Conservation (phyloP, 2,888 invertebrate genomes). For the Drosophila lacicola region DNA sequence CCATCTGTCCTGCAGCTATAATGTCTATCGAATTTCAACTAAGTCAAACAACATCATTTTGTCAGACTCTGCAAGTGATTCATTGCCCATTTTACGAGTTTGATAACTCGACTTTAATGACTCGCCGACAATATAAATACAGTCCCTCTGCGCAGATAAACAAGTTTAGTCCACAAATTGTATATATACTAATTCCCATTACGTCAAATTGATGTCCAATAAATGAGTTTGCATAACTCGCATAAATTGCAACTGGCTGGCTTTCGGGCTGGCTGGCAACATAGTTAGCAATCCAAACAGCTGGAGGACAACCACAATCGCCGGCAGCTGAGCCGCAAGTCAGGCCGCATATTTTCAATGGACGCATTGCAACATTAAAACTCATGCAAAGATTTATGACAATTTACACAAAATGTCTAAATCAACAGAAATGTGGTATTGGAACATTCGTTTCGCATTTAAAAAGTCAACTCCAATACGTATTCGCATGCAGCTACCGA, state of each 20-base stretch:
- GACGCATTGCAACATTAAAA: slow-evolving; percentile 39
- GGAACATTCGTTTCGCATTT: slow-evolving; percentile 8
- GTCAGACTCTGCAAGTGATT: slow-evolving; percentile 14
- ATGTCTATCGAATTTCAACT: slow-evolving; percentile 1
- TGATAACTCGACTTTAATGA: slow-evolving; percentile 53
- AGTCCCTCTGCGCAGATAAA: slow-evolving; percentile 23
- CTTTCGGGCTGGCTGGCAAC: background rate
- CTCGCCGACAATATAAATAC: slow-evolving; percentile 48
- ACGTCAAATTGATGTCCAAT: slow-evolving; percentile 76
- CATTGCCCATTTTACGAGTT: slow-evolving; percentile 33
- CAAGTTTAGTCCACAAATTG: slow-evolving; percentile 36
- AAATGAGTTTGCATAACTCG: slow-evolving; percentile 70
- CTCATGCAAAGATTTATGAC: slow-evolving; percentile 74
- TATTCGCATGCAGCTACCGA: slow-evolving; percentile 29
- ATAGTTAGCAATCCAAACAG: slow-evolving; percentile 30
- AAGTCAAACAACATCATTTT: slow-evolving; percentile 20
- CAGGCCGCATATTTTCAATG: slow-evolving; percentile 27
- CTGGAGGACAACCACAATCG: slow-evolving; percentile 80
- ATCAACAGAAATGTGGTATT: slow-evolving; percentile 7
- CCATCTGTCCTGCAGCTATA: background rate
- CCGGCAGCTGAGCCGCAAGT: slow-evolving; percentile 40
- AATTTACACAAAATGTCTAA: slow-evolving; percentile 46
- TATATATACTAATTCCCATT: slow-evolving; percentile 57
- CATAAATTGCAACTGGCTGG: slow-evolving; percentile 63
- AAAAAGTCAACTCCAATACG: slow-evolving; percentile 1